Evolutionary conservation across 2,888 invertebrate genomes (phyloP).

Genomic region (Eugnorisma glareosa): DNA sequence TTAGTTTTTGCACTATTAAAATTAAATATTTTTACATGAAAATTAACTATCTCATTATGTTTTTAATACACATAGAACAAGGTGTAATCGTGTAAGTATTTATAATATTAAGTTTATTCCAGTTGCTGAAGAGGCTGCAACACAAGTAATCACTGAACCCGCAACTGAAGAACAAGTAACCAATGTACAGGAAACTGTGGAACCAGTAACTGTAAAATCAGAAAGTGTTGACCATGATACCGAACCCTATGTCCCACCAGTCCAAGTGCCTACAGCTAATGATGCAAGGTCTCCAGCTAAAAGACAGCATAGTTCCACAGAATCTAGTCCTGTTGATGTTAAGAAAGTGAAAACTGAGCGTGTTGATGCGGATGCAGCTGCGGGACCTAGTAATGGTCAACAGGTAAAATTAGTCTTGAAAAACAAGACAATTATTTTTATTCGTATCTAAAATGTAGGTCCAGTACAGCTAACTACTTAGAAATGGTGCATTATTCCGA

Average conservation of each 20-base stretch:
- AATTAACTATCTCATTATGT: neutral
- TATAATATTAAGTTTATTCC: constrained; percentile 16
- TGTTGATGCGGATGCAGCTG: constrained; percentile 39
- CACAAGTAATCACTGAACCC: neutral
- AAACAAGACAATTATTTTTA: neutral
- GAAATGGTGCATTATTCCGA: neutral
- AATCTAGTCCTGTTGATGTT: constrained; percentile 54
- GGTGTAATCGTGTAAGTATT: constrained; percentile 13
- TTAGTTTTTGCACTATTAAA: neutral
- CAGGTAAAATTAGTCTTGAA: constrained; percentile 54
- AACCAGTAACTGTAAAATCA: neutral
- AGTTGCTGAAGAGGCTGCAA: constrained; percentile 27
- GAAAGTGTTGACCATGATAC: constrained; percentile 9
- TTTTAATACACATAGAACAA: neutral
- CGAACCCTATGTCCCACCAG: constrained; percentile 26
- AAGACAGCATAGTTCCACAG: constrained; percentile 69
- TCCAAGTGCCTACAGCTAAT: constrained; percentile 20
- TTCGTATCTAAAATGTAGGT: neutral
- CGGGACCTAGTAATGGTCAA: constrained; percentile 76
- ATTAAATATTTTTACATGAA: neutral
- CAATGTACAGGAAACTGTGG: neutral
- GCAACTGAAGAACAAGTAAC: neutral
- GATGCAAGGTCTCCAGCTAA: constrained; percentile 66
- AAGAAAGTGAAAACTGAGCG: constrained; percentile 77
- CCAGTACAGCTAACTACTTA: neutral